A percentile compares a stretch with the other conserved stretches of the same genome.
Conservation (phyloP, 2,888 invertebrate species). For the Ophion costatus region DNA sequence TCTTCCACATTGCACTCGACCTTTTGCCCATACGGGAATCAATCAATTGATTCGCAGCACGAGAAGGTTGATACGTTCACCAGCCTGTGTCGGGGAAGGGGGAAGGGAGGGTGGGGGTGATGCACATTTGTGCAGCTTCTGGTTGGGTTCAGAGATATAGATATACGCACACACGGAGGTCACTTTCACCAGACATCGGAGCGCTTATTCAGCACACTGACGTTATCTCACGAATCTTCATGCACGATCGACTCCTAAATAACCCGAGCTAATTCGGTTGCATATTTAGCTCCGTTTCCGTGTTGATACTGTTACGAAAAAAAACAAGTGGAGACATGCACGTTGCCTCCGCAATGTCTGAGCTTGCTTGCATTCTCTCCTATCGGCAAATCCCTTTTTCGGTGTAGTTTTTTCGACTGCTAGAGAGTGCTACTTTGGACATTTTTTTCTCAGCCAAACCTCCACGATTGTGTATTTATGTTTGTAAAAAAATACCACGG, state of each 20-base stretch:
- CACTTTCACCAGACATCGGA: slow-evolving; percentile 59
- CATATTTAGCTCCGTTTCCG: slow-evolving; percentile 30
- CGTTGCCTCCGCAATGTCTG: not conserved
- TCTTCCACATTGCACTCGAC: slow-evolving; percentile 25
- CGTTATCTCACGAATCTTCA: slow-evolving; percentile 53
- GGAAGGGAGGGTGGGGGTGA: not conserved
- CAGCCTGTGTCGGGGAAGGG: not conserved
- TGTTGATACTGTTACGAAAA: slow-evolving; percentile 1
- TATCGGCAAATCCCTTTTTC: not conserved
- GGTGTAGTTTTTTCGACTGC: no score
- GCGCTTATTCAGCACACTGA: slow-evolving; percentile 51
- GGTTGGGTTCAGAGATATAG: slow-evolving; percentile 18
- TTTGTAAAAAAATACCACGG: no score
- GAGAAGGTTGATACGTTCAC: slow-evolving; percentile 44
- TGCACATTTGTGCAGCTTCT: slow-evolving; percentile 48
- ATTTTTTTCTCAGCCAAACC: not conserved
- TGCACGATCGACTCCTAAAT: slow-evolving; percentile 57
- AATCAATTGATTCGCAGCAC: slow-evolving; percentile 32
- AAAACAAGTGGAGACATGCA: not conserved
- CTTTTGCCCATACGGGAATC: slow-evolving; percentile 42
- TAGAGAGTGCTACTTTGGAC: no score
- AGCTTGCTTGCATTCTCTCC: not conserved
- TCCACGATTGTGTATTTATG: no score
- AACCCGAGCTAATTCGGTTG: slow-evolving; percentile 28
- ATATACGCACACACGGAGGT: slow-evolving; percentile 30